Base-by-base conservation (phyloP, 2,888 invertebrate species). In the Polietes domitor region DNA sequence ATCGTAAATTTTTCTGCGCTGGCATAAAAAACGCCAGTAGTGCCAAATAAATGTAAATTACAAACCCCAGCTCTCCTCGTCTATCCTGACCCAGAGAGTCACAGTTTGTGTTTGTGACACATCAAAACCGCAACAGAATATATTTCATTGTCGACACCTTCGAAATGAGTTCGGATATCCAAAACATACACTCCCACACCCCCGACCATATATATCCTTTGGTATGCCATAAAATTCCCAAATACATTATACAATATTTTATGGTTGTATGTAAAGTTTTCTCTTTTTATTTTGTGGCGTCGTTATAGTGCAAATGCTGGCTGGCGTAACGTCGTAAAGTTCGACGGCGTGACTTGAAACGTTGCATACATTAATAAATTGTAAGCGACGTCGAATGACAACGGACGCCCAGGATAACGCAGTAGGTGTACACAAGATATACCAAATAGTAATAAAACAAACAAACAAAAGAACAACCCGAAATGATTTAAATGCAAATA, bases 401-500 rank as follows among this genome's bases (percentile, higher is more conserved):
- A 47, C 10, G 53, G 53, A 53, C 24, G n/a, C 12, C 3, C 53
- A 53, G 53, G 21, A 5, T 53, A 10, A 21, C 10, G 53, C 24
- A 5, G 21, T 0, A 2, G 21, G 21, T 6, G 21, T 21, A 6
- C 24, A 17, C 21, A 21, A 9, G 21, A 50, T 50, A 7, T 17
- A 19, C 50, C 15, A 5, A 19, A 19, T 50, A 50, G 12, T 50
- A 24, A 19, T 12, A 50, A 50, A 50, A 19, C n/a, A n/a, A 6
- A 19, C 50, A 4, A 41, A 7, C 15, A 47, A 37, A 37, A 37
- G n/a, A 12, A 53, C 53, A 53, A 9, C 10, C 53, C 19, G 9
- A 53, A 53, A 53, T 53, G 53, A 53, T 53, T 53, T 53, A 53
- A 53, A 53, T 53, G 21, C 53, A 53, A 53, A 53, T 53, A 19